phyloP scores from a whole-genome alignment of 2,113 vertebrate species.

The Bubo bubo region DNA sequence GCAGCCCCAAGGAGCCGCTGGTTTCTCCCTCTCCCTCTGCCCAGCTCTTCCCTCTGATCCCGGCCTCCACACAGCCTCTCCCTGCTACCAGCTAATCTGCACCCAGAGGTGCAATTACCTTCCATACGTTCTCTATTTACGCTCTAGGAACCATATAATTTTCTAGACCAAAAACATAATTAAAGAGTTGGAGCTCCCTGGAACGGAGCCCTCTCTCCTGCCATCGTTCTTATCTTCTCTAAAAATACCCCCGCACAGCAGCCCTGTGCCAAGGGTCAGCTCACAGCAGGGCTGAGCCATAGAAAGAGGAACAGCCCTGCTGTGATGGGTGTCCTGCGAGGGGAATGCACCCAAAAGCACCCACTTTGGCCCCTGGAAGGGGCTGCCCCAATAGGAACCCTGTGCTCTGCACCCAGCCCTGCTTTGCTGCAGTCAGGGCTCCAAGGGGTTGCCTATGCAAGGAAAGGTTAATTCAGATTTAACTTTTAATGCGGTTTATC shows the following conservation, averaged over 20 bases:
- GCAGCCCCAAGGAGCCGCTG: neutral
- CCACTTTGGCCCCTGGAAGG: neutral
- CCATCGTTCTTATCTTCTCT: neutral
- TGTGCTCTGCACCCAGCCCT: neutral
- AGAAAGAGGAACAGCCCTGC: neutral
- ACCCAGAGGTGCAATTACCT: conserved; percentile 48
- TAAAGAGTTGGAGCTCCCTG: neutral
- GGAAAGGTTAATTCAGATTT: conserved; percentile 29
- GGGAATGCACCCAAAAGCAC: neutral
- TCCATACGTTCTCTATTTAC: neutral
- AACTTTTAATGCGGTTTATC: neutral
- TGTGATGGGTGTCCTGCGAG: accelerated
- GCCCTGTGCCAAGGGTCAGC: neutral
- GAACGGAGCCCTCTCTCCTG: neutral
- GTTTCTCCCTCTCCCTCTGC: neutral
- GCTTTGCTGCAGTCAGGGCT: neutral
- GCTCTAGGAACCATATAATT: conserved; percentile 1
- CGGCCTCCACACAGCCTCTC: neutral
- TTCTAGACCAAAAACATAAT: conserved; percentile 26
- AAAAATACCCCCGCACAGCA: neutral
- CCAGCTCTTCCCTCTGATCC: neutral
- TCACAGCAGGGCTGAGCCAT: accelerated
- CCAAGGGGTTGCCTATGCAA: neutral
- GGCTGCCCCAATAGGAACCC: neutral
- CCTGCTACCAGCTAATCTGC: neutral